Evolutionary conservation across 2,113 vertebrate species (phyloP).

Genomic region (Microcebus jonahi): DNA sequence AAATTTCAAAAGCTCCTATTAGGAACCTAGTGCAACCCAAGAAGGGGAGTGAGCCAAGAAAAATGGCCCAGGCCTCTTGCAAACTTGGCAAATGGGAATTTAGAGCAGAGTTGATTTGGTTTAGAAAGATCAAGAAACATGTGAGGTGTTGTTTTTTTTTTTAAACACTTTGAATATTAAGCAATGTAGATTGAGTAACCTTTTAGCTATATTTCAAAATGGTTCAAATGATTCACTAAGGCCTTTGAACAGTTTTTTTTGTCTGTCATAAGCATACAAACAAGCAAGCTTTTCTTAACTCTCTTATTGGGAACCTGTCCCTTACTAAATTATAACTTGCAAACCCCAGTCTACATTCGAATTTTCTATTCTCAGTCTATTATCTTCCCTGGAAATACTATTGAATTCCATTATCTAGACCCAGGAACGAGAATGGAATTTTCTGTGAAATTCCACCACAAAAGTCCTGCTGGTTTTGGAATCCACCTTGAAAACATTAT

Average conservation of each 20-base stretch:
- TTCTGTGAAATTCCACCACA: conserved; percentile 11
- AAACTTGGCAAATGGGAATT: neutral
- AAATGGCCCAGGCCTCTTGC: neutral
- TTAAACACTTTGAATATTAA: neutral
- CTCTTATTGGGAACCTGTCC: neutral
- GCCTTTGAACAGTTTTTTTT: neutral
- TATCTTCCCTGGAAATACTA: neutral
- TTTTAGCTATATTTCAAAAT: neutral
- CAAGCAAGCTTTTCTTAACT: neutral
- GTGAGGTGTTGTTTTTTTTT: neutral
- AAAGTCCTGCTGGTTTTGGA: neutral
- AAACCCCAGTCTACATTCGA: neutral
- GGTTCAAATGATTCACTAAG: neutral
- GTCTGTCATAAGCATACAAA: neutral
- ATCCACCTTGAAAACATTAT: neutral
- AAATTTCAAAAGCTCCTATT: conserved; percentile 8
- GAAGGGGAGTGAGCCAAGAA: neutral
- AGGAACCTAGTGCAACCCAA: neutral
- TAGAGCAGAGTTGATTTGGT: conserved; percentile 32
- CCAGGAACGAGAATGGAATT: neutral
- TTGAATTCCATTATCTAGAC: neutral
- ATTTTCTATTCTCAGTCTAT: neutral
- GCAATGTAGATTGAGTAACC: neutral
- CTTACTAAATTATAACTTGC: neutral
- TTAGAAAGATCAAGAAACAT: neutral